Evolutionary conservation across 1,140 invertebrate genomes (phyloP), one percentile per base, ranked within the genome.

Genomic region (Pomacea maculata): DNA sequence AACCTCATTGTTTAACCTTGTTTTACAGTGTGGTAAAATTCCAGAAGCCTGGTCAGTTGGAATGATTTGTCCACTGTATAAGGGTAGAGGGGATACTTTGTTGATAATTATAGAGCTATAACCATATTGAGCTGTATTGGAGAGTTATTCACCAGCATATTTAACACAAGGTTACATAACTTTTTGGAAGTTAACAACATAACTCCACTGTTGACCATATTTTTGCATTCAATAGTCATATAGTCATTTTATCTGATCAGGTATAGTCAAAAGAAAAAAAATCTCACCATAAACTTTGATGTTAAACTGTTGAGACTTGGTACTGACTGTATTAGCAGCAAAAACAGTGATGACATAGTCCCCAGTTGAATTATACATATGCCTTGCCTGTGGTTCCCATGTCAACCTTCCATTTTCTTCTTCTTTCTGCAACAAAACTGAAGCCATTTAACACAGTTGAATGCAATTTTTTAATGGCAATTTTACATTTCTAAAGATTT

Each of bases 321-420:
- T 82, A 65, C 86, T 84, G 71, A 87, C 84, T 34, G 82, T 77
- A 70, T 87, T 87, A 29, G 85, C 79, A 19, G 85, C 85, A 77
- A 83, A 80, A 29, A 86, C 82, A 54, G 77, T 81, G 15, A 85
- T 67, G 12, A 71, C 79, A 71, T 85, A 86, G 34, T 76, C 74
- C 4, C 84, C 83, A 3, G 81, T 74, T 77, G 75, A 74, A 15
- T 65, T 85, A 78, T 86, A 87, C 0, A 64, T 78, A 61, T 86
- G 83, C 25, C 67, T 75, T 5, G 82, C 78, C 12, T 25, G 78
- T 21, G 67, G 34, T n/a, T 76, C 73, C 86, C 86, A 87, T 25
- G 85, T 84, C n/a, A 87, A 72, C 14, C 72, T 64, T 1, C 83
- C 83, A 74, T 55, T 81, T 70, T 84, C 80, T 64, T 82, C 76